Evolutionary conservation across 2,888 invertebrate species (phyloP), one percentile per base, ranked within the genome.

Genomic region (Xestia c-nigrum): DNA sequence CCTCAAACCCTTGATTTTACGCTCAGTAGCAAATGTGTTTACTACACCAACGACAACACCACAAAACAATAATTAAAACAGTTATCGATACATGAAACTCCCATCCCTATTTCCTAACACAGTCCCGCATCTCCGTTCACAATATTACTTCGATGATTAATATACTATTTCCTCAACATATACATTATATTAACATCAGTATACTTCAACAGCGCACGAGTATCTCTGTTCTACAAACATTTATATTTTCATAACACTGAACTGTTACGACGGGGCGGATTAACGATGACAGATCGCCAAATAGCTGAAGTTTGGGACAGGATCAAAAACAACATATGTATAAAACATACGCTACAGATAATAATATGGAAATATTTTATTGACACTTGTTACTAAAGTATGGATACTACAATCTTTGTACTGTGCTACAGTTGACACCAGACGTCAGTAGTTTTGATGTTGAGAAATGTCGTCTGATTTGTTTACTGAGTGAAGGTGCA

Each of bases 251-350:
- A 80, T 74, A 80, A 71, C 74, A 72, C 46, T 66, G 61, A 72
- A 79, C 40, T 55, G 73, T 83, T 75, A 83, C 76, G 74, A 77
- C 70, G 31, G 78, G 14, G 19, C 55, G 68, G 73, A 76, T 84
- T 80, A 80, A 76, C 50, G 76, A 83, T 76, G 83, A 83, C 84
- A 74, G 64, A 83, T 79, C n/a, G 57, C 46, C 19, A 47, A 31
- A 50, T 64, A n/a, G 70, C 52, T 55, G 38, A 43, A 69, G 64
- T 76, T 80, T 83, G 83, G 84, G 84, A 80, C 83, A 61, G 76
- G 64, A 70, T 84, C 83, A 80, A 84, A 64, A 80, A 72, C 74
- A 84, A 84, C 77, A 84, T 52, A 68, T n/a, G n/a, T n/a, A n/a
- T 71, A 64, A 76, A 80, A 77, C 74, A 74, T 38, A 70, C 12